phyloP scores from a whole-genome alignment of 2,113 vertebrate genomes.

The Leptosomus discolor region DNA sequence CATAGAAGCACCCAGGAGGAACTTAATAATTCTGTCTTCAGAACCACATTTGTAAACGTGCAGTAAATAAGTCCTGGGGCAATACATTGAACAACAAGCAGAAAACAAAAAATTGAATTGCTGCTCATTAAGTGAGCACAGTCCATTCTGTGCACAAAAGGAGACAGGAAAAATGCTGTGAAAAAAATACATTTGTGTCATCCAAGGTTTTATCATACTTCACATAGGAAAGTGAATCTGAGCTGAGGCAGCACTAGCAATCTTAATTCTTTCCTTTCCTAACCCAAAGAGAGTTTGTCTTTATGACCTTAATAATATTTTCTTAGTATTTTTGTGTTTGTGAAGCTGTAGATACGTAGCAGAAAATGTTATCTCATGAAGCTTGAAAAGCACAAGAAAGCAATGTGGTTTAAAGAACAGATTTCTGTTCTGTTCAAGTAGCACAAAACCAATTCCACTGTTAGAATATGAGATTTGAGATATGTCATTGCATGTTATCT shows the following conservation, averaged over 20 bases:
- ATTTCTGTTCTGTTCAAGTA: not conserved
- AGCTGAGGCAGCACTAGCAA: not conserved
- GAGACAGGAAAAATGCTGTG: not conserved
- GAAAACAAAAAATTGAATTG: not conserved
- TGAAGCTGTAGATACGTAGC: not conserved
- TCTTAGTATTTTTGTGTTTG: not conserved
- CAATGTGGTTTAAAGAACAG: not conserved
- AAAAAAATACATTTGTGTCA: not conserved
- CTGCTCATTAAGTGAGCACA: not conserved
- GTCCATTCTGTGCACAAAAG: not conserved
- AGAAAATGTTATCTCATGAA: not conserved
- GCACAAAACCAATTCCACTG: not conserved
- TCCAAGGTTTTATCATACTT: not conserved
- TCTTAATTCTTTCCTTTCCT: not conserved
- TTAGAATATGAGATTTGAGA: not conserved
- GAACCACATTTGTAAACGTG: not conserved
- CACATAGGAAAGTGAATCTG: not conserved
- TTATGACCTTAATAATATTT: not conserved
- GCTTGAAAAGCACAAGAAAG: not conserved
- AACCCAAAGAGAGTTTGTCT: not conserved
- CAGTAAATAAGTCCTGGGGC: conserved; percentile 11
- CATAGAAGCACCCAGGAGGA: not conserved
- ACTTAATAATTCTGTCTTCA: conserved; percentile 29
- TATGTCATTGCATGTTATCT: not conserved
- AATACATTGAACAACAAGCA: not conserved